A percentile compares a stretch with the other conserved stretches of the same genome.
Conservation (phyloP, 2,888 invertebrate species). For the Cacoxenus indagator region DNA sequence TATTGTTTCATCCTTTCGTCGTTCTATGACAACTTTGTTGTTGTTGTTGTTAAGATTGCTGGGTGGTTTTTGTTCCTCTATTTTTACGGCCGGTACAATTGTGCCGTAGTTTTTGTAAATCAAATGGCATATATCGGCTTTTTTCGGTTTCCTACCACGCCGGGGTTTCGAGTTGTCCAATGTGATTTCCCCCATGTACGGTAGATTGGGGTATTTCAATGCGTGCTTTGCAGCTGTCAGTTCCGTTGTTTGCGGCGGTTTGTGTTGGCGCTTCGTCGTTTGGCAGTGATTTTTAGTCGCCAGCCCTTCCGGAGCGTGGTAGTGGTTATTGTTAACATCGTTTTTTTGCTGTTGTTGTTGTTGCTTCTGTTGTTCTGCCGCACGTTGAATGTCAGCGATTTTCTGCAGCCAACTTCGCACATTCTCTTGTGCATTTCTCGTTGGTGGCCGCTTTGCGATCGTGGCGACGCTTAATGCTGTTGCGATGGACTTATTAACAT, state of each 20-base stretch:
- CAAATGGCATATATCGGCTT: constrained; percentile 91
- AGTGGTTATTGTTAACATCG: constrained; percentile 30
- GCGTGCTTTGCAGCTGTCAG: constrained; percentile 36
- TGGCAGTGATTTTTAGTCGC: constrained; percentile 54
- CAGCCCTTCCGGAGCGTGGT: background rate
- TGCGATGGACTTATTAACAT: constrained; percentile 49
- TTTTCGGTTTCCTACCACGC: constrained; percentile 90
- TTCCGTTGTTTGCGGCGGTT: constrained; percentile 36
- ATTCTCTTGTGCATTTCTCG: constrained; percentile 75
- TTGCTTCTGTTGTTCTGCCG: constrained; percentile 42
- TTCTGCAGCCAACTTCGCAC: constrained; percentile 83
- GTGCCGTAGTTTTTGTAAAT: constrained; percentile 94
- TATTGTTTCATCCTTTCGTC: background rate
- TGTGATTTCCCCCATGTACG: constrained; percentile 94
- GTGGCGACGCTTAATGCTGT: background rate
- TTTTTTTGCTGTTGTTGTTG: constrained; percentile 40
- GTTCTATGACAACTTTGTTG: constrained; percentile 43
- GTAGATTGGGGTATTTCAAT: constrained; percentile 84
- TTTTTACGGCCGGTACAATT: constrained; percentile 82
- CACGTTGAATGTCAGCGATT: constrained; percentile 79
- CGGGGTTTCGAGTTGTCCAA: constrained; percentile 88
- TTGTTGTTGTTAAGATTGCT: constrained; percentile 39
- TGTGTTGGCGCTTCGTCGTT: constrained; percentile 42
- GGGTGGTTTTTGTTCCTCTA: background rate
- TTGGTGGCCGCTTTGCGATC: constrained; percentile 41